phyloP scores from a whole-genome alignment of 2,113 vertebrate species.

The Pedionomus torquatus region DNA sequence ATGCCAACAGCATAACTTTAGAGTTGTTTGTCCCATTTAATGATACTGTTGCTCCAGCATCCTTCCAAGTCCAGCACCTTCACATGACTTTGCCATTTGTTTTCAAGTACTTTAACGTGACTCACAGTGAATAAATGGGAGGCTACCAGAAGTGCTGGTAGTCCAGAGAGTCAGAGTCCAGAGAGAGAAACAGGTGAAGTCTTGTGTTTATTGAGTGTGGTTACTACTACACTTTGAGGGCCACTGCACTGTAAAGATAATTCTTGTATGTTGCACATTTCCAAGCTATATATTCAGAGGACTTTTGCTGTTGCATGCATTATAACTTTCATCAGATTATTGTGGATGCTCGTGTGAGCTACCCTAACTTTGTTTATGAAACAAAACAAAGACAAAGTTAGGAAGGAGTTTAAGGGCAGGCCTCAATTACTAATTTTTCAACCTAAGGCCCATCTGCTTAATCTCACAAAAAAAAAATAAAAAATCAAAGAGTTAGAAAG shows the following conservation, averaged over 20 bases:
- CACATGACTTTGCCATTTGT: background rate
- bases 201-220: background rate
- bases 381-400: background rate
- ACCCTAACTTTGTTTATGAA: background rate
- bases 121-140: background rate
- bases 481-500: background rate
- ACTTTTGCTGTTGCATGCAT: background rate
- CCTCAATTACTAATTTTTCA: background rate
- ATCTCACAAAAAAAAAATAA: background rate
- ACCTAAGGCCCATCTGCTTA: background rate
- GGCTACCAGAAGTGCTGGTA: background rate
- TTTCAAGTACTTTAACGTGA: background rate
- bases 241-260: background rate
- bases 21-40: background rate
- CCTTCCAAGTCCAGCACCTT: background rate
- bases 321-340: background rate
- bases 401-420: background rate
- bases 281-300: background rate
- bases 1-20: background rate
- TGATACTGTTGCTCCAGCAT: background rate
- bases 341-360: background rate
- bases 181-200: background rate
- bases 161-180: background rate
- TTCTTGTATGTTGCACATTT: background rate
- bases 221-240: background rate